Evolutionary conservation across 1,140 invertebrate genomes (phyloP).

Genomic region (Halotydeus destructor): DNA sequence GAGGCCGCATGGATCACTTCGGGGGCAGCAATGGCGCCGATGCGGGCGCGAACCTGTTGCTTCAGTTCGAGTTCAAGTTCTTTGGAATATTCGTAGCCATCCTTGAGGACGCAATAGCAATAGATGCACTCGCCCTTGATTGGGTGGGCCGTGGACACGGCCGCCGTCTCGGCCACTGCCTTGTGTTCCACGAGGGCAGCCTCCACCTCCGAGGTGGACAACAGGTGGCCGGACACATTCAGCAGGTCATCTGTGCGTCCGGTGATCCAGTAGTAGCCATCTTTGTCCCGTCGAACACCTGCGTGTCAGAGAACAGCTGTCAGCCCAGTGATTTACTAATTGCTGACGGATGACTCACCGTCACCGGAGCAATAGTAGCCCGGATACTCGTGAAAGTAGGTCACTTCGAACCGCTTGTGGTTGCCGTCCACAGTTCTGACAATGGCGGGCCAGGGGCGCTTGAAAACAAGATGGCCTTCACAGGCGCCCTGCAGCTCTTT

Average conservation of each 20-base stretch:
- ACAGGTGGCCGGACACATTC: conserved; percentile 88
- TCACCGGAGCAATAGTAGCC: conserved; percentile 95
- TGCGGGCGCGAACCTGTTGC: conserved; percentile 61
- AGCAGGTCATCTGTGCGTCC: conserved; percentile 93
- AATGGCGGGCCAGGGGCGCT: conserved; percentile 77
- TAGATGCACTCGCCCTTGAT: conserved; percentile 92
- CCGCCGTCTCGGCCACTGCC: conserved; percentile 73
- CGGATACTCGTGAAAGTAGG: conserved; percentile 85
- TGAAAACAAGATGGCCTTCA: conserved; percentile 61
- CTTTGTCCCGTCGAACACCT: conserved; percentile 42
- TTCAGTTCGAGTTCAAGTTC: conserved; percentile 47
- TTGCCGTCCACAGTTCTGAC: conserved; percentile 82
- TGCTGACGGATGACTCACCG: conserved; percentile 43
- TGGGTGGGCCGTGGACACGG: conserved; percentile 73
- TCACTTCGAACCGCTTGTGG: conserved; percentile 75
- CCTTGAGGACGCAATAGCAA: conserved; percentile 76
- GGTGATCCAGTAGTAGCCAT: conserved; percentile 92
- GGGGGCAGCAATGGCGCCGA: conserved; percentile 87
- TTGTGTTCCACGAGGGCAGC: conserved; percentile 63
- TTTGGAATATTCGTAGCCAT: conserved; percentile 26
- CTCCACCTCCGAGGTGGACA: conserved; percentile 86
- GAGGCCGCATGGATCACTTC: conserved; percentile 82
- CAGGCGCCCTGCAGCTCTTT: conserved; percentile 61
- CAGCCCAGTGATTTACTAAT: not conserved
- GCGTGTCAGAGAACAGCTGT: not conserved